Conservation (phyloP, 2,113 vertebrate species). For the Rousettus leschenaultii region DNA sequence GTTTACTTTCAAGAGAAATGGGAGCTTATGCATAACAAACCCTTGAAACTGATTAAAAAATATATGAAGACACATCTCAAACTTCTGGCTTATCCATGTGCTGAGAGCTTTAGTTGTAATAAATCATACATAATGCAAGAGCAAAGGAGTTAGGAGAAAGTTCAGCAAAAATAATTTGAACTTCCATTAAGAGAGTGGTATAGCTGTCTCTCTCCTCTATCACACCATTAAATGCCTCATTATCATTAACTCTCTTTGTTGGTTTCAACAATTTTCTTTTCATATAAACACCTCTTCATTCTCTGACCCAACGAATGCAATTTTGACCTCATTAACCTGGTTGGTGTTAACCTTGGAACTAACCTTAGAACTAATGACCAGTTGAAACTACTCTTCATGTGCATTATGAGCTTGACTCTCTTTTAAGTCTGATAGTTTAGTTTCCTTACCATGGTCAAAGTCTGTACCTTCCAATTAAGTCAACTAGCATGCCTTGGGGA, state of each 20-base stretch:
- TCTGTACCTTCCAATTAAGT: background rate
- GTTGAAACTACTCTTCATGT: background rate
- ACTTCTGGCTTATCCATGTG: background rate
- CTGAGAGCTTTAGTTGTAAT: background rate
- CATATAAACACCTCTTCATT: slow-evolving; percentile 49
- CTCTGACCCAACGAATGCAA: slow-evolving; percentile 48
- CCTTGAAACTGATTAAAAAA: background rate
- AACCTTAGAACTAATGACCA: slow-evolving; percentile 40
- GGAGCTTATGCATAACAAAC: background rate
- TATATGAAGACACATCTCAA: background rate
- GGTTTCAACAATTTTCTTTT: slow-evolving; percentile 59
- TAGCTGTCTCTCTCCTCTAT: background rate
- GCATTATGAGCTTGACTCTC: background rate
- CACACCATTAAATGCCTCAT: slow-evolving; percentile 53
- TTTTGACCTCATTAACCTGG: slow-evolving; percentile 57
- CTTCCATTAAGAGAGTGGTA: slow-evolving; percentile 29
- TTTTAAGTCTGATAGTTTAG: background rate
- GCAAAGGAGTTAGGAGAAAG: slow-evolving; percentile 36
- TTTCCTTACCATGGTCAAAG: background rate
- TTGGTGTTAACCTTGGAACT: slow-evolving; percentile 30
- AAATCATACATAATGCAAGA: slow-evolving; percentile 35
- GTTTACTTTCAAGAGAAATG: slow-evolving; percentile 6
- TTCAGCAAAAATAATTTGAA: slow-evolving; percentile 54
- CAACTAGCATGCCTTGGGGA: background rate
- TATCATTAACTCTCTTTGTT: slow-evolving; percentile 48